These are phyloP conservation scores for Saimiri boliviensis DNA, from an alignment of 2,113 vertebrate species.

Conservation along the genomic window DNA sequence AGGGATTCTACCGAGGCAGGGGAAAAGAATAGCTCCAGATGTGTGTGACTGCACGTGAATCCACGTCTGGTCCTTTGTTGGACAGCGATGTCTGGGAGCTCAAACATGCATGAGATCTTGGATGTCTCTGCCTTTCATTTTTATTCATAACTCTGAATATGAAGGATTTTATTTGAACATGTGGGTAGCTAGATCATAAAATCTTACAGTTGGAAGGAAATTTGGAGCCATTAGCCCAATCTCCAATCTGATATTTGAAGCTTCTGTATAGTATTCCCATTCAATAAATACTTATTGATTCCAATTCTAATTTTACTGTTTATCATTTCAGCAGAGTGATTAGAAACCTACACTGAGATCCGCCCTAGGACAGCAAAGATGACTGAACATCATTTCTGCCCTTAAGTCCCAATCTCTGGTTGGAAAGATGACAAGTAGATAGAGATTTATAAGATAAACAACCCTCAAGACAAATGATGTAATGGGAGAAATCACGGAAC, in stretches of 20 bases:
- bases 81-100: neutral
- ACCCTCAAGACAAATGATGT: neutral
- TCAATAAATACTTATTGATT: constrained; percentile 2
- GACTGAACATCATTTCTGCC: too few relatives aligned
- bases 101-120: neutral
- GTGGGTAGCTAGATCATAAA: neutral
- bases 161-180: neutral
- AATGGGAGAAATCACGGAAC: neutral
- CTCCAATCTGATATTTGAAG: neutral
- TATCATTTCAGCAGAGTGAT: neutral
- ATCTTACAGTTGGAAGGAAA: neutral
- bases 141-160: neutral
- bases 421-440: neutral
- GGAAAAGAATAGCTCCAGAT: constrained; percentile 16
- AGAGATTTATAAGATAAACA: neutral
- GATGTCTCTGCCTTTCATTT: neutral
- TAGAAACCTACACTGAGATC: neutral
- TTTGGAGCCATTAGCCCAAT: neutral
- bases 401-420: neutral
- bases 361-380: neutral
- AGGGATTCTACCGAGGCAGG: constrained; percentile 9
- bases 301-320: neutral
- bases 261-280: neutral
- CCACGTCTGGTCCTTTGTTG: neutral
- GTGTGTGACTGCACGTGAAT: neutral